A percentile compares a stretch with the other conserved stretches of the same genome.
Conservation (phyloP, 37 sponge, comb jelly and placozoan genomes). For the Aplysina aerophoba region DNA sequence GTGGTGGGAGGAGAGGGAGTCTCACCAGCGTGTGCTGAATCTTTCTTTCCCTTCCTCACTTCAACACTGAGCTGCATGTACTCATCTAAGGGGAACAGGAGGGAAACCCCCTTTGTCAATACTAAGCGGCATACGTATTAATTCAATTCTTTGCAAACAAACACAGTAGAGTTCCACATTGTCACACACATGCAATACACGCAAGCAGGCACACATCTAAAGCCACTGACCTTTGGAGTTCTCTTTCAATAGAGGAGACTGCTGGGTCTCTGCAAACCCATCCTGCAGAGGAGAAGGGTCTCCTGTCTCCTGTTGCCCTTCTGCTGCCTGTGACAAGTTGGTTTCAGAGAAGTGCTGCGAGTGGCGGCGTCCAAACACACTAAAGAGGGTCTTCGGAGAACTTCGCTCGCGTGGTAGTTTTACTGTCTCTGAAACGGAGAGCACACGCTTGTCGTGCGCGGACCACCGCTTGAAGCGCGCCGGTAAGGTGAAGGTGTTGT, state of each 20-base stretch:
- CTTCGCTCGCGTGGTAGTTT: not conserved
- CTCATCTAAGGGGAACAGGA: not conserved
- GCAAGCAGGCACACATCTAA: too few relatives aligned
- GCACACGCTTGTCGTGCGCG: not conserved
- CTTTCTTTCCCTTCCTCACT: not conserved
- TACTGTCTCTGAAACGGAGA: not conserved
- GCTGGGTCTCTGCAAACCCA: too few relatives aligned
- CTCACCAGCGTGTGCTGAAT: not conserved
- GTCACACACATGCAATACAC: too few relatives aligned
- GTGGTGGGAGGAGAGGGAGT: not conserved
- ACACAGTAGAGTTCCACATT: too few relatives aligned
- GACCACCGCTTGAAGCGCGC: slow-evolving; percentile 2
- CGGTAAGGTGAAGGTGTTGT: not conserved
- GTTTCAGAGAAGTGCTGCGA: slow-evolving; percentile 20
- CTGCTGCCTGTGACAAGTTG: too few relatives aligned
- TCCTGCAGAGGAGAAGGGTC: too few relatives aligned
- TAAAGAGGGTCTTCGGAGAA: not conserved
- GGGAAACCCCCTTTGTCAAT: not conserved
- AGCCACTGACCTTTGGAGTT: too few relatives aligned
- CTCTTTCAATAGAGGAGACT: too few relatives aligned
- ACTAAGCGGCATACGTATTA: too few relatives aligned
- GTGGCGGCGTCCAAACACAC: not conserved
- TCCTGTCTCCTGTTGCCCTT: too few relatives aligned
- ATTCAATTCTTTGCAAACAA: too few relatives aligned
- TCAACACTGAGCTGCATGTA: not conserved